A percentile compares a stretch with the other conserved stretches of the same genome.
Evolutionary conservation across 2,113 vertebrate species (phyloP).

Genomic region (Planiliza haematocheilus): DNA sequence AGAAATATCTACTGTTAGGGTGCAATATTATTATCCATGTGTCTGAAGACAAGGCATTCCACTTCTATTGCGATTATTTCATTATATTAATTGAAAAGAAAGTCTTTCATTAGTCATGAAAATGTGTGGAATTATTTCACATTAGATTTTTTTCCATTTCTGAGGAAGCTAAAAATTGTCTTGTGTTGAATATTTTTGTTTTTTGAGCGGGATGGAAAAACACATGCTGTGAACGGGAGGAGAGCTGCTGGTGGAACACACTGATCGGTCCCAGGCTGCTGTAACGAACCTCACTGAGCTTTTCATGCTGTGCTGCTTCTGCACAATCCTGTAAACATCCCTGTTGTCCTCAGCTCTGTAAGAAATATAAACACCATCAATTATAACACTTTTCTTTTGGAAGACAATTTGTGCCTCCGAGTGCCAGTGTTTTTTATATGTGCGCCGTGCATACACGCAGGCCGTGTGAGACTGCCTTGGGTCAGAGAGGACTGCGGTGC

Average conservation of each 20-base stretch:
- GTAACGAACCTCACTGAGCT: constrained; percentile 82
- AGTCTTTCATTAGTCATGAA: neutral
- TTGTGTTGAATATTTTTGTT: too few species aligned
- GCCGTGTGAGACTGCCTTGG: too few species aligned
- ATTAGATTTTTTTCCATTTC: neutral
- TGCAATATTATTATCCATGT: too few species aligned
- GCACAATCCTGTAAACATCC: constrained; percentile 81
- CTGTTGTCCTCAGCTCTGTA: constrained; percentile 84
- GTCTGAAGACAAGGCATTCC: too few species aligned
- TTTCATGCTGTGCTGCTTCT: constrained; percentile 76
- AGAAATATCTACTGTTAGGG: too few species aligned
- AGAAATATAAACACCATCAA: constrained; percentile 77
- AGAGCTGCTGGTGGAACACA: constrained; percentile 28
- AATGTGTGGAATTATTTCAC: neutral
- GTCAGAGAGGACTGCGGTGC: neutral
- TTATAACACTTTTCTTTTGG: constrained; percentile 19
- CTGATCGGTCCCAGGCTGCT: constrained; percentile 64
- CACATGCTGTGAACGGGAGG: constrained; percentile 35
- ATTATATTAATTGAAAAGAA: too few species aligned
- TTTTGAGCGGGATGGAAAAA: neutral
- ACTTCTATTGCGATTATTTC: too few species aligned
- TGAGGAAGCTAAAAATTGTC: too few species aligned
- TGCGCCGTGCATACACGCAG: neutral
- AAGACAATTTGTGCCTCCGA: constrained; percentile 1
- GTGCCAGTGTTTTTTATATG: constrained; percentile 6